phyloP scores from a whole-genome alignment of 2,113 vertebrate species.

The Astatoreochromis straeleni region DNA sequence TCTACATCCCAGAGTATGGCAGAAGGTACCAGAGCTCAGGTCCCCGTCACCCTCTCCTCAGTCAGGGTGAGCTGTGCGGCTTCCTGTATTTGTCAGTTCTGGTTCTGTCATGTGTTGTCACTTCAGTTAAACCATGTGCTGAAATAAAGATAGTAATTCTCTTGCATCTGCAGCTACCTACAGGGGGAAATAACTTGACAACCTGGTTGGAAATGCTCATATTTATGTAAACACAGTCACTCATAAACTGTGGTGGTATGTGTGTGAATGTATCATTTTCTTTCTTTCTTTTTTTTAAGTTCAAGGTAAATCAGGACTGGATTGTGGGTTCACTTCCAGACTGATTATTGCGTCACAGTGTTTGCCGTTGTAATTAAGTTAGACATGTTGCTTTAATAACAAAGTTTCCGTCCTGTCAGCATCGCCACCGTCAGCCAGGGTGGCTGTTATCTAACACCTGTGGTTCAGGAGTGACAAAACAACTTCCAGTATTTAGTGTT shows the following conservation, averaged over 20 bases:
- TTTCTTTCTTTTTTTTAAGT: neutral
- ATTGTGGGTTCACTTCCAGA: neutral
- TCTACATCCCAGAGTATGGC: neutral
- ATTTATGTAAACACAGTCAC: neutral
- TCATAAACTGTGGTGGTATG: neutral
- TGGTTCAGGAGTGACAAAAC: neutral
- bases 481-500: neutral
- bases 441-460: neutral
- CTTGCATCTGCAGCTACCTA: neutral
- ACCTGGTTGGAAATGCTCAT: neutral
- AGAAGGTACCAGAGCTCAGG: constrained; percentile 31
- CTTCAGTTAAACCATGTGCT: neutral
- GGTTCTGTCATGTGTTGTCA: neutral
- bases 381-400: neutral
- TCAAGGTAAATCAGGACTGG: neutral
- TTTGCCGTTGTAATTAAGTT: neutral
- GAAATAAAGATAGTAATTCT: neutral
- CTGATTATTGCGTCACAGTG: neutral
- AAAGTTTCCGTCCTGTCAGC: neutral
- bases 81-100: neutral
- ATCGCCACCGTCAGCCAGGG: neutral
- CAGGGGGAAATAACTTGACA: neutral
- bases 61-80: neutral
- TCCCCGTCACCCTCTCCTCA: neutral
- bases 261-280: neutral